Evolutionary conservation across 2,888 invertebrate species (phyloP).

Genomic region (Sinohyriopsis cumingii): DNA sequence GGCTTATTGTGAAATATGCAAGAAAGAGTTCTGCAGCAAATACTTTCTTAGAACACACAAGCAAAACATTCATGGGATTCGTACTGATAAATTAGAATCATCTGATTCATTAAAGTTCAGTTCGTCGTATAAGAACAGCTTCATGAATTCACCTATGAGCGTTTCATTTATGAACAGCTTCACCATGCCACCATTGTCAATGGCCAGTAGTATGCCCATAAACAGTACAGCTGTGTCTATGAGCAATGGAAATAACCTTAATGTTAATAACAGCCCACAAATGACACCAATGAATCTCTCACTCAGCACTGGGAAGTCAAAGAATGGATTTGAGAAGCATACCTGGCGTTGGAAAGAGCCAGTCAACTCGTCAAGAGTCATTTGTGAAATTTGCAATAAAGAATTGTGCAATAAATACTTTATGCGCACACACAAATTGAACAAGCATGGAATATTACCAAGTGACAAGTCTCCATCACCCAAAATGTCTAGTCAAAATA

Average conservation of each 20-base stretch:
- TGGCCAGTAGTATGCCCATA: slow-evolving; percentile 1
- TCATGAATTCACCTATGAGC: slow-evolving; percentile 2
- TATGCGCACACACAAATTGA: slow-evolving; percentile 70
- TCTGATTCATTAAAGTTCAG: slow-evolving; percentile 10
- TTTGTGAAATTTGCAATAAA: slow-evolving; percentile 71
- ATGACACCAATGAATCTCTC: slow-evolving; percentile 34
- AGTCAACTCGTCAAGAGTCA: slow-evolving; percentile 64
- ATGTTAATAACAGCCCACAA: slow-evolving; percentile 15
- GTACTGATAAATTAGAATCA: slow-evolving; percentile 66
- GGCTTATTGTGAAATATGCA: slow-evolving; percentile 80
- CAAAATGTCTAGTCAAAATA: slow-evolving; percentile 38
- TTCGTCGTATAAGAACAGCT: slow-evolving; percentile 8
- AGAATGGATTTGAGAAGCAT: slow-evolving; percentile 47
- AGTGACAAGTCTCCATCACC: slow-evolving; percentile 55
- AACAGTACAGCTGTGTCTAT: slow-evolving; percentile 10
- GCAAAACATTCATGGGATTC: slow-evolving; percentile 97
- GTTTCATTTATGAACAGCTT: neutral
- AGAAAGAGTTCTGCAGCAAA: slow-evolving; percentile 98
- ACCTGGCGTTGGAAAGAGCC: slow-evolving; percentile 69
- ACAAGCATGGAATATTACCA: slow-evolving; percentile 69
- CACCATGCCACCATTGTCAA: too few relatives aligned
- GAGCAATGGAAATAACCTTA: slow-evolving; percentile 10
- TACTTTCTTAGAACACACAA: slow-evolving; percentile 98
- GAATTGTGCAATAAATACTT: slow-evolving; percentile 72
- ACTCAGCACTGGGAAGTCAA: slow-evolving; percentile 24